These are phyloP conservation scores for Cecidostiba fungosa DNA, from an alignment of 2,888 invertebrate species.

Conservation along the genomic window DNA sequence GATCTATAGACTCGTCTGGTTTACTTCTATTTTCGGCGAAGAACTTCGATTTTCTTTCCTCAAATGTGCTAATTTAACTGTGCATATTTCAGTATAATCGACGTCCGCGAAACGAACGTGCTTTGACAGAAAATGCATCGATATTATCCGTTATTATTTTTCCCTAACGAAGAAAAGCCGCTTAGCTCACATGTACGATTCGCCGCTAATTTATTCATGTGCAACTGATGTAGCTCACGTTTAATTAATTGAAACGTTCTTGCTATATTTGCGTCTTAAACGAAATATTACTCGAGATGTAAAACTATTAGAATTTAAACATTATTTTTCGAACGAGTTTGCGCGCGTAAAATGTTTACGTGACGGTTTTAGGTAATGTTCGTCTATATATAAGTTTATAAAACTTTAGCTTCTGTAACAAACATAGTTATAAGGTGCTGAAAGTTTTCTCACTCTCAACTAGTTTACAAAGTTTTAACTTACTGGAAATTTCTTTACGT, in stretches of 20 bases:
- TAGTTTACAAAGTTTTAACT: not conserved
- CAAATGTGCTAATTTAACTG: constrained; percentile 1
- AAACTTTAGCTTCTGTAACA: no score
- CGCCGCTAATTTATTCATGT: not conserved
- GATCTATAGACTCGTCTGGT: constrained; percentile 31
- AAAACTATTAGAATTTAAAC: not conserved
- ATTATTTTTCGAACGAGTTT: not conserved
- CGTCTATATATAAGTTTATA: not conserved
- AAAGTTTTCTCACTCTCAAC: not conserved
- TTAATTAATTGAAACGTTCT: not conserved
- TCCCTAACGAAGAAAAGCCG: not conserved
- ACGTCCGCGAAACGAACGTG: not conserved
- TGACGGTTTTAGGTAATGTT: not conserved
- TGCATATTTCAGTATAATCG: constrained; percentile 45
- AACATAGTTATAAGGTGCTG: not conserved
- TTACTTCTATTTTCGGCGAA: constrained; percentile 46
- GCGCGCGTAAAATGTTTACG: not conserved
- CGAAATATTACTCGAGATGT: not conserved
- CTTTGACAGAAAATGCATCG: not conserved
- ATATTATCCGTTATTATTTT: constrained; percentile 20
- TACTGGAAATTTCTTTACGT: not conserved
- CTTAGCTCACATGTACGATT: not conserved
- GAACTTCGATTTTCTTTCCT: constrained; percentile 46
- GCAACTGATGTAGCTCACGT: not conserved
- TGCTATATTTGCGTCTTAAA: not conserved